These are phyloP conservation scores for Platanista minor DNA, from an alignment of 2,113 vertebrate species.

Conservation along the genomic window DNA sequence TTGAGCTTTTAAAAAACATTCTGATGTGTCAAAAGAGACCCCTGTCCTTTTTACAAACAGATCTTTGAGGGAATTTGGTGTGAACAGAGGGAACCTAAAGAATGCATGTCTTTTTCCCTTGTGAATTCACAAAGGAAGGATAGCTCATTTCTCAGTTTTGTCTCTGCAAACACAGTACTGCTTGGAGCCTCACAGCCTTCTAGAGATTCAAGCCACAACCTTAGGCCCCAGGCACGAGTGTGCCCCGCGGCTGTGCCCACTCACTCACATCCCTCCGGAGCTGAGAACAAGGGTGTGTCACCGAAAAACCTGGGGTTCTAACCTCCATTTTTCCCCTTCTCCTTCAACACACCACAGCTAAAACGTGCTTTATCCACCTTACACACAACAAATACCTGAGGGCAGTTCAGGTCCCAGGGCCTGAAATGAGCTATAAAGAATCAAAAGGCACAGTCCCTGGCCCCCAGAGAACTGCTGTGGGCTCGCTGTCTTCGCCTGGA, in stretches of 20 bases:
- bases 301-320: not conserved
- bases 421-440: not conserved
- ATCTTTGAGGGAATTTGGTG: constrained; percentile 1
- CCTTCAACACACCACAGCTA: not conserved
- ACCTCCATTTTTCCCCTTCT: not conserved
- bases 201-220: constrained; percentile 29
- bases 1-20: constrained; percentile 22
- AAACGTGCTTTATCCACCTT: not conserved
- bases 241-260: not conserved
- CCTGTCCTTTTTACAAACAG: constrained; percentile 34
- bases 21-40: constrained; percentile 1
- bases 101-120: not conserved
- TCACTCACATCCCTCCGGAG: not conserved
- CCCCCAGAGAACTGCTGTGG: not conserved
- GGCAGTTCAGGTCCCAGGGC: not conserved
- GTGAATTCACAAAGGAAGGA: constrained; percentile 45
- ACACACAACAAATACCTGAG: not conserved
- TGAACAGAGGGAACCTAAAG: not conserved
- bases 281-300: not conserved
- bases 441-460: not conserved
- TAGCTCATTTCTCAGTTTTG: constrained; percentile 29
- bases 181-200: not conserved
- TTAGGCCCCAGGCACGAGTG: not conserved
- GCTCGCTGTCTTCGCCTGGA: not conserved
- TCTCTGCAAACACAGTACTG: not conserved